Conservation (phyloP, 2,113 vertebrate species). For the Oreochromis niloticus region DNA sequence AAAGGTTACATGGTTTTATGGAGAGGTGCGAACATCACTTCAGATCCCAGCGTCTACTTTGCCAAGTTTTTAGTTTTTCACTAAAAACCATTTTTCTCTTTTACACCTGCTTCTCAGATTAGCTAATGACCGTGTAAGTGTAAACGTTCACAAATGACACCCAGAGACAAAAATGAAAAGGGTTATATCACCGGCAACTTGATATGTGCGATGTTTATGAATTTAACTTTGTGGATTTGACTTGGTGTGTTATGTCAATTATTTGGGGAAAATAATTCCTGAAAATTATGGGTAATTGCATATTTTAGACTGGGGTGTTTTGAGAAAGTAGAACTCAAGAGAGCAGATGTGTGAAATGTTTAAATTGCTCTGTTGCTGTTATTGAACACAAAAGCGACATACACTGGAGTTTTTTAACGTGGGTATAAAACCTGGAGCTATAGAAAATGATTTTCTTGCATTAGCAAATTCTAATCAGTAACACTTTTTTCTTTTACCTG, state of each 20-base stretch:
- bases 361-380: neutral
- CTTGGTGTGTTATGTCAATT: slow-evolving; percentile 45
- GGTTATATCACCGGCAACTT: slow-evolving; percentile 19
- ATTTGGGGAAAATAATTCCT: slow-evolving; percentile 19
- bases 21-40: slow-evolving; percentile 13
- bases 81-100: slow-evolving; percentile 14
- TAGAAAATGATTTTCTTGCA: neutral
- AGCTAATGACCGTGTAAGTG: neutral
- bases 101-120: slow-evolving; percentile 18
- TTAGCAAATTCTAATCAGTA: neutral
- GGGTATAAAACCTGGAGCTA: slow-evolving; percentile 27
- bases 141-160: slow-evolving; percentile 39
- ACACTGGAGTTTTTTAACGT: slow-evolving; percentile 22
- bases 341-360: neutral
- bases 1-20: neutral
- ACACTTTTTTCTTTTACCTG: slow-evolving; percentile 28
- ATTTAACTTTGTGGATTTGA: neutral
- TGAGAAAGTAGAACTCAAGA: neutral
- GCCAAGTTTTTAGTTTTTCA: neutral
- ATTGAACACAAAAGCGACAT: slow-evolving; percentile 26
- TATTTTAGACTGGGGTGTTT: neutral
- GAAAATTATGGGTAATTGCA: slow-evolving; percentile 22
- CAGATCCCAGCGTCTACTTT: slow-evolving; percentile 1
- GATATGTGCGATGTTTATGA: slow-evolving; percentile 6
- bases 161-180: slow-evolving; percentile 5